phyloP scores from a whole-genome alignment of 30 jellyfish, hydroid and myxozoan species.

The Aurelia aurita region DNA sequence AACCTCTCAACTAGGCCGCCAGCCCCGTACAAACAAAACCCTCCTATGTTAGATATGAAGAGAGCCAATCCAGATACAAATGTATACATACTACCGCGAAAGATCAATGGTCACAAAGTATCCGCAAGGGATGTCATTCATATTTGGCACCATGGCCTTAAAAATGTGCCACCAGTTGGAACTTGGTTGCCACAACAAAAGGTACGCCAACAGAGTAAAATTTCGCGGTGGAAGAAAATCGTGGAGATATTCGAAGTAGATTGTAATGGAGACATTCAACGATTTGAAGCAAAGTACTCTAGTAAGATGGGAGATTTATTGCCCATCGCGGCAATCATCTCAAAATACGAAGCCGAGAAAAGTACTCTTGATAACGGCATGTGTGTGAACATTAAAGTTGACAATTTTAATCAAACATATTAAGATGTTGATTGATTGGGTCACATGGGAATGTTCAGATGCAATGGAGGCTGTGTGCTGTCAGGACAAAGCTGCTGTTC shows the following conservation, averaged over 20 bases:
- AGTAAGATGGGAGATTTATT: conserved; percentile 72
- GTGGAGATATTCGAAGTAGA: conserved; percentile 85
- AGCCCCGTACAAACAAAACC: conserved; percentile 21
- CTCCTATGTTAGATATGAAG: conserved; percentile 47
- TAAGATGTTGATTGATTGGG: neutral
- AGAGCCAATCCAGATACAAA: conserved; percentile 14
- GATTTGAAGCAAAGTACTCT: conserved; percentile 73
- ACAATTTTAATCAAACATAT: conserved; percentile 2
- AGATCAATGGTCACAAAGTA: conserved; percentile 90
- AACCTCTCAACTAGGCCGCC: neutral
- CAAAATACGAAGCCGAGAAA: conserved; percentile 81
- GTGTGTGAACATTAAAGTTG: conserved; percentile 36
- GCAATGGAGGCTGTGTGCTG: no score
- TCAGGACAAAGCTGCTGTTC: no score
- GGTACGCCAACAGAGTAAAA: conserved; percentile 92
- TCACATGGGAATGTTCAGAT: no score
- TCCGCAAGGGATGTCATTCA: conserved; percentile 90
- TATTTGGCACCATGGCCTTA: conserved; percentile 85
- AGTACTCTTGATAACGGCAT: conserved; percentile 37
- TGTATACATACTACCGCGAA: conserved; percentile 79
- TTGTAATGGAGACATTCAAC: conserved; percentile 70
- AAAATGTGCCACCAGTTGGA: conserved; percentile 82
- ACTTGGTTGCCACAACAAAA: conserved; percentile 92
- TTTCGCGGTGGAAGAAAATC: conserved; percentile 93
- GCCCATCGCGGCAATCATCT: conserved; percentile 92